These are phyloP conservation scores for Clunio marinus DNA, from an alignment of 2,888 invertebrate species.

Conservation along the genomic window DNA sequence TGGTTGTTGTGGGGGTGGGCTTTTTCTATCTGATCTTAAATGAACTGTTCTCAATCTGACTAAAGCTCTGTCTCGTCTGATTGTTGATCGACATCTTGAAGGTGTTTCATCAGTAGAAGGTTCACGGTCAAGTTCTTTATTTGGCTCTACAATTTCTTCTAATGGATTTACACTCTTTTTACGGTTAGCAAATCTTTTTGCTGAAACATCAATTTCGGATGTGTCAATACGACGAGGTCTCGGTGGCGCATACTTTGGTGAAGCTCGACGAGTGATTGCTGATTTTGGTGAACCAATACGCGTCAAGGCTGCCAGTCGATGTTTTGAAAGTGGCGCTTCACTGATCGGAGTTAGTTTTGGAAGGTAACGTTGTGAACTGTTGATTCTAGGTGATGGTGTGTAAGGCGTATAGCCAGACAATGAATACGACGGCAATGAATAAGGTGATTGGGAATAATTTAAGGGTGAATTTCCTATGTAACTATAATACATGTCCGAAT, in stretches of 20 bases:
- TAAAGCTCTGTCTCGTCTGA: constrained; percentile 68
- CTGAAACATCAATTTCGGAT: constrained; percentile 79
- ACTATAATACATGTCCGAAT: constrained; percentile 62
- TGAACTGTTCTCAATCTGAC: constrained; percentile 67
- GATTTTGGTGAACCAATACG: constrained; percentile 55
- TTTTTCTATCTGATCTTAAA: constrained; percentile 30
- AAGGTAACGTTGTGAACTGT: constrained; percentile 56
- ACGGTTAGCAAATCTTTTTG: constrained; percentile 56
- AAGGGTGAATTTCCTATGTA: constrained; percentile 51
- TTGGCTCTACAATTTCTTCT: constrained; percentile 25
- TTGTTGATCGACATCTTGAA: constrained; percentile 56
- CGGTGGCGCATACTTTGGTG: constrained; percentile 53
- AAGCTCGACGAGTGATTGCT: constrained; percentile 51
- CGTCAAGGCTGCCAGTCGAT: constrained; percentile 49
- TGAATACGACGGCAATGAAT: constrained; percentile 54
- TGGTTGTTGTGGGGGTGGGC: not conserved
- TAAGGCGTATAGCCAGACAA: constrained; percentile 54
- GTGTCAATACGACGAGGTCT: constrained; percentile 75
- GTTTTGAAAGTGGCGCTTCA: constrained; percentile 51
- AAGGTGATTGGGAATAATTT: constrained; percentile 51
- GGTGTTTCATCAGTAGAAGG: constrained; percentile 52
- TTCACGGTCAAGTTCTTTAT: constrained; percentile 31
- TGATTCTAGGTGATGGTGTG: constrained; percentile 51
- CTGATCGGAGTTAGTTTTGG: constrained; percentile 72
- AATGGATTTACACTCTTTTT: constrained; percentile 42